Base-by-base conservation (phyloP, 2,797 vertebrate species). In the Fistularia commersonii region DNA sequence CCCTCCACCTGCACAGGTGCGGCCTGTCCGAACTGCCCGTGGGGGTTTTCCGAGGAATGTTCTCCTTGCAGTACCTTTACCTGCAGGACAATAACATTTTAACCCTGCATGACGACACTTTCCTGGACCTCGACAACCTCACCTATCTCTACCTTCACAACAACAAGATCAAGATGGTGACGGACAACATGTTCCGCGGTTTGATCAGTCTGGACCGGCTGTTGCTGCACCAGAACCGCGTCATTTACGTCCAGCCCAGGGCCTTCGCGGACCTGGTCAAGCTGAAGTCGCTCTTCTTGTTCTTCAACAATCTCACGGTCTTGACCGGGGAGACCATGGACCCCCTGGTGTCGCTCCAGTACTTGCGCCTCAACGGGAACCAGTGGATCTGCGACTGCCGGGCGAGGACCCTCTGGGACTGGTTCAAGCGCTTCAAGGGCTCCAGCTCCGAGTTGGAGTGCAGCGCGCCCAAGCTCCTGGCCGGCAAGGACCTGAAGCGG, bases 301-400 rank as follows among this genome's bases (percentile, higher is more conserved):
- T 99, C 57, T 96, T 93, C 84, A 99, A 99, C 87, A 98, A 97
- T 76, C 90, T 99, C 59, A 97, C 97, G 0, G 89, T 93, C 44
- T 82, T 99, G 49, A 91, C 92, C 0, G 92, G 93, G 0, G 95
- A 98, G 74, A 93, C 92, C 13, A 94, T 99, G 93, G 89, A 90
- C 7, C 91, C 93, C 0, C 79, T 99, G 66, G 87, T 85, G 37
- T 91, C 94, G 11, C 92, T 99, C 31, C 96, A 98, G 77, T 99
- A 99, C 72, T 86, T 99, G 36, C 91, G 97, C 51, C 89, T 99
- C 45, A 99, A 99, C 0, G 95, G 94, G 38, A 99, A 99, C 89
- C 95, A 95, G 62, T 99, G 97, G 97, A 92, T 97, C 64, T 99
- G 97, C 2, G 97, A 99, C 77, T 99, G 97, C 79, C 92, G 95